Evolutionary conservation across 2,797 vertebrate genomes (phyloP).

Genomic region (Crenuchus spilurus): DNA sequence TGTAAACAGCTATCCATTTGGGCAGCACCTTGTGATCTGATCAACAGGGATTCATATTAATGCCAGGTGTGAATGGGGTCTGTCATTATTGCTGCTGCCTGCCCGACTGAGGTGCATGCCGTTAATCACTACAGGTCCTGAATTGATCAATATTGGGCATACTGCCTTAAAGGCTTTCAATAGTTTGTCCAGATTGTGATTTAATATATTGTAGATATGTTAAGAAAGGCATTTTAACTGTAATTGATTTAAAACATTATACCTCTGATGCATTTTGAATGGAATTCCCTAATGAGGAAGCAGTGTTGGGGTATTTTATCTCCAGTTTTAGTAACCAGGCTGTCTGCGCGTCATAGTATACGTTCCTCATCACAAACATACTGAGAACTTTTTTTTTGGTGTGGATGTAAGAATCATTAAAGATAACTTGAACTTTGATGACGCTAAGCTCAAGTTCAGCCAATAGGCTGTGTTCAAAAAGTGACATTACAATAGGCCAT

Average conservation of each 20-base stretch:
- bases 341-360: neutral
- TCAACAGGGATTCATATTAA: too few species aligned
- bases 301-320: slow-evolving; percentile 27
- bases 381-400: neutral
- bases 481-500: neutral
- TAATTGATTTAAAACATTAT: slow-evolving; percentile 20
- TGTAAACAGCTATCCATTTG: too few species aligned
- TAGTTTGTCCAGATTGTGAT: slow-evolving; percentile 16
- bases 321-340: slow-evolving; percentile 13
- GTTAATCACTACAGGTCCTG: slow-evolving; percentile 17
- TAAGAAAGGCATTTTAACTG: slow-evolving; percentile 31
- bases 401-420: neutral
- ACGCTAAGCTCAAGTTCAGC: neutral
- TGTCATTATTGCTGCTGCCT: slow-evolving; percentile 12
- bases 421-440: neutral
- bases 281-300: slow-evolving; percentile 21
- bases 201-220: slow-evolving; percentile 17
- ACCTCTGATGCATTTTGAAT: slow-evolving; percentile 24
- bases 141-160: slow-evolving; percentile 8
- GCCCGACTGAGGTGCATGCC: slow-evolving; percentile 3
- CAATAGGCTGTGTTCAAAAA: neutral
- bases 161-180: slow-evolving; percentile 25
- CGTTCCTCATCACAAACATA: neutral
- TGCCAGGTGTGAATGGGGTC: too few species aligned
- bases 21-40: too few species aligned